phyloP scores from a whole-genome alignment of 1,140 invertebrate species.

The Eciton burchellii region DNA sequence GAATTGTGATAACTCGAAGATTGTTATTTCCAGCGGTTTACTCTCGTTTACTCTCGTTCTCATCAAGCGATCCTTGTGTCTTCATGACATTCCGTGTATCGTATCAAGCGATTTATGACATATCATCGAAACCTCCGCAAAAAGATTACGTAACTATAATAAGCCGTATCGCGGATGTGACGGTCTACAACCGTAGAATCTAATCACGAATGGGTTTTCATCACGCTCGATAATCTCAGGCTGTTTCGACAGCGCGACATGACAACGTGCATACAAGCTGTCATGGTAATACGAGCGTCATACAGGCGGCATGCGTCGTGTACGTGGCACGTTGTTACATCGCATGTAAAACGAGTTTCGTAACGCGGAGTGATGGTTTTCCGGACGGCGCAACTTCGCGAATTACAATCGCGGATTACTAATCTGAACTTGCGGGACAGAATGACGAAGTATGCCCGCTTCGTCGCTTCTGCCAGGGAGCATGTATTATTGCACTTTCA shows the following conservation, averaged over 20 bases:
- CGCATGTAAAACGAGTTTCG: conserved; percentile 31
- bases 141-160: not conserved
- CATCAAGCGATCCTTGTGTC: too few species aligned
- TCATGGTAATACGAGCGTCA: conserved; percentile 24
- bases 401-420: conserved; percentile 51
- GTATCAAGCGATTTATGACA: not conserved
- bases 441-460: conserved; percentile 33
- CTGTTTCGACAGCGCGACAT: conserved; percentile 29
- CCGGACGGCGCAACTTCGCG: conserved; percentile 38
- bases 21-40: not conserved
- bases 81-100: too few species aligned
- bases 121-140: not conserved
- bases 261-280: not conserved
- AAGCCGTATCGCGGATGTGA: not conserved
- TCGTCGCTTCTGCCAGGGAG: conserved; percentile 33
- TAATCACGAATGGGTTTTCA: not conserved
- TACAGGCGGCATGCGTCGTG: not conserved
- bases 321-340: conserved; percentile 37
- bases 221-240: conserved; percentile 17
- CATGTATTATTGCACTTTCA: conserved; percentile 39
- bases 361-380: conserved; percentile 38
- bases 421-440: conserved; percentile 38
- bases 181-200: not conserved
- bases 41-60: not conserved
- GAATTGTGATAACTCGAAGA: not conserved